phyloP scores from a whole-genome alignment of 2,888 invertebrate genomes.

The Fragum whitleyi region DNA sequence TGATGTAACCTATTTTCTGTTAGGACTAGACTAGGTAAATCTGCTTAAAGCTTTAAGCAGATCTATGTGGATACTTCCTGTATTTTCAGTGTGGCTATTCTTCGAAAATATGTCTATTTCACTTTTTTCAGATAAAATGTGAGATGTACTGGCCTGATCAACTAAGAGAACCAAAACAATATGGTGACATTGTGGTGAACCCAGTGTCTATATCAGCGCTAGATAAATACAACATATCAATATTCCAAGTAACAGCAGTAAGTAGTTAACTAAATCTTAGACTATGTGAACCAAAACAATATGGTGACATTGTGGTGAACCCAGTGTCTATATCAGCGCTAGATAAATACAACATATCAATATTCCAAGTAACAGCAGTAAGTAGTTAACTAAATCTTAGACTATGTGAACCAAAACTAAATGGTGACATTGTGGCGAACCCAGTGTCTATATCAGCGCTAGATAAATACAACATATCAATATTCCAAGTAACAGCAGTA shows the following conservation, averaged over 20 bases:
- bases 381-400: constrained; percentile 63
- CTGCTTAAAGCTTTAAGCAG: too few relatives aligned
- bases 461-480: constrained; percentile 72
- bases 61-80: too few relatives aligned
- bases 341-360: constrained; percentile 72
- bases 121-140: constrained; percentile 73
- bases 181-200: constrained; percentile 71
- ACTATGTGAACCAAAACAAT: constrained; percentile 69
- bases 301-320: constrained; percentile 71
- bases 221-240: constrained; percentile 72
- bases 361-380: constrained; percentile 65
- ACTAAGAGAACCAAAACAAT: constrained; percentile 69
- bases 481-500: constrained; percentile 65
- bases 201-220: constrained; percentile 68
- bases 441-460: constrained; percentile 68
- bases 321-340: constrained; percentile 68
- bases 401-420: constrained; percentile 68
- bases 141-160: constrained; percentile 77
- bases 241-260: constrained; percentile 65
- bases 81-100: too few relatives aligned
- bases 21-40: too few relatives aligned
- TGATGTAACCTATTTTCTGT: too few relatives aligned
- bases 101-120: too few relatives aligned
- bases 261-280: constrained; percentile 63
- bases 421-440: constrained; percentile 71